Evolutionary conservation across 2,113 vertebrate species (phyloP).

Genomic region (Eulemur macaco): DNA sequence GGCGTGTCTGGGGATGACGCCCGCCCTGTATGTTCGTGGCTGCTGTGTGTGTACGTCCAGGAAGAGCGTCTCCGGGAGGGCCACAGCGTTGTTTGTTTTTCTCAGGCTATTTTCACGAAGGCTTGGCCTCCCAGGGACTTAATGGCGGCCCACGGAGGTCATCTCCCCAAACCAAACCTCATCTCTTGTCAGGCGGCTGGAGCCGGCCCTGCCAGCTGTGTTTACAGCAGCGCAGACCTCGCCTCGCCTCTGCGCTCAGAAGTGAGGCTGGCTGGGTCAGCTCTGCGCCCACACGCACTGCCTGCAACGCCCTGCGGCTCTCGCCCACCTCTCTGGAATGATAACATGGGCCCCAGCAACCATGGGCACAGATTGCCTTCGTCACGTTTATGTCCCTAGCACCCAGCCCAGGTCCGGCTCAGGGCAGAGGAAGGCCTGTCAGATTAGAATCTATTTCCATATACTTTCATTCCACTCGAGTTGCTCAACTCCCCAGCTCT

Average conservation of each 20-base stretch:
- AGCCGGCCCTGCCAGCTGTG: constrained; percentile 47
- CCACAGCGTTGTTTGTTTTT: constrained; percentile 32
- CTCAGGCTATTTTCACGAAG: constrained; percentile 43
- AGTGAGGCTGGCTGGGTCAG: background rate
- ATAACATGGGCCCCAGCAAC: too few species aligned
- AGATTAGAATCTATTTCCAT: background rate
- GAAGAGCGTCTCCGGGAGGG: background rate
- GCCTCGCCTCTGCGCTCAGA: constrained; percentile 35
- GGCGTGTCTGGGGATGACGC: background rate
- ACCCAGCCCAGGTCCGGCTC: background rate
- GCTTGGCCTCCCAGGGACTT: constrained; percentile 15
- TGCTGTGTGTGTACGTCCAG: constrained; percentile 10
- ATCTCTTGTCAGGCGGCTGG: background rate
- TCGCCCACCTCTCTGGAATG: background rate
- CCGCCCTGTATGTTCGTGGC: background rate
- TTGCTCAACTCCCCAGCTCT: background rate
- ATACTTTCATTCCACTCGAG: background rate
- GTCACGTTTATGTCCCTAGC: background rate
- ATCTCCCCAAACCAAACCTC: constrained; percentile 53
- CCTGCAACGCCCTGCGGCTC: background rate
- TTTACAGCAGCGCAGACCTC: background rate
- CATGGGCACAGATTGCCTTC: background rate
- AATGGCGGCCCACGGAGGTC: constrained; percentile 19
- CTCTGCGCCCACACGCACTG: background rate
- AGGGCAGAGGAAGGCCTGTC: background rate